Conservation (phyloP, 2,113 vertebrate genomes). For the Microtus montanus region DNA sequence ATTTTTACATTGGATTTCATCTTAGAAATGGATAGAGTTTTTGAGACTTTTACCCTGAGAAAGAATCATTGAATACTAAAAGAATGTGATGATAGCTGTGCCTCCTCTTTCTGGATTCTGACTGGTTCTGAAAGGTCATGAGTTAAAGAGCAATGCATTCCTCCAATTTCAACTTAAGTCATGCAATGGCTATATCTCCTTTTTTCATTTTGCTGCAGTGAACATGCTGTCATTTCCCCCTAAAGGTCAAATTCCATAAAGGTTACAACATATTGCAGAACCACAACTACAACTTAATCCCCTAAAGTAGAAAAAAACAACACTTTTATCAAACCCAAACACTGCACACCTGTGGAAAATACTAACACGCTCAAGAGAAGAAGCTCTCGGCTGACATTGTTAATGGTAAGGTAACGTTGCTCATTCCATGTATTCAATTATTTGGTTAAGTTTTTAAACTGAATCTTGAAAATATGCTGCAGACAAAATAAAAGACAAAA, state of each 20-base stretch:
- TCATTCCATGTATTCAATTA: not conserved
- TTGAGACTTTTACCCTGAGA: not conserved
- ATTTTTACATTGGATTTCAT: not conserved
- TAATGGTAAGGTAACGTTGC: not conserved
- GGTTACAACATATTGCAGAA: not conserved
- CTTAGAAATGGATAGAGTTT: not conserved
- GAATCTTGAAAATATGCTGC: not conserved
- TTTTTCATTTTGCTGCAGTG: not conserved
- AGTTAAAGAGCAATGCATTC: not conserved
- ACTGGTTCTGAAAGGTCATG: not conserved
- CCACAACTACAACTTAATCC: not conserved
- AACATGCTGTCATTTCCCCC: not conserved
- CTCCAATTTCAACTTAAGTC: not conserved
- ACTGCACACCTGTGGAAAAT: not conserved
- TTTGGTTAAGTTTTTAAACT: not conserved
- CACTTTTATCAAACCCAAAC: not conserved
- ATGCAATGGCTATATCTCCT: not conserved
- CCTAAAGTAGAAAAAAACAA: not conserved
- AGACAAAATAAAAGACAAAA: no score
- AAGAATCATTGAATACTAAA: not conserved
- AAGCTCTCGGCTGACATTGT: not conserved
- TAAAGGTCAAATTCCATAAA: not conserved
- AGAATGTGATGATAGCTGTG: not conserved
- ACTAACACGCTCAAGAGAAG: not conserved
- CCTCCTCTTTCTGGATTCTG: not conserved